A percentile compares a stretch with the other conserved stretches of the same genome.
phyloP scores from a whole-genome alignment of 2,888 invertebrate species.

The Hesperia comma region DNA sequence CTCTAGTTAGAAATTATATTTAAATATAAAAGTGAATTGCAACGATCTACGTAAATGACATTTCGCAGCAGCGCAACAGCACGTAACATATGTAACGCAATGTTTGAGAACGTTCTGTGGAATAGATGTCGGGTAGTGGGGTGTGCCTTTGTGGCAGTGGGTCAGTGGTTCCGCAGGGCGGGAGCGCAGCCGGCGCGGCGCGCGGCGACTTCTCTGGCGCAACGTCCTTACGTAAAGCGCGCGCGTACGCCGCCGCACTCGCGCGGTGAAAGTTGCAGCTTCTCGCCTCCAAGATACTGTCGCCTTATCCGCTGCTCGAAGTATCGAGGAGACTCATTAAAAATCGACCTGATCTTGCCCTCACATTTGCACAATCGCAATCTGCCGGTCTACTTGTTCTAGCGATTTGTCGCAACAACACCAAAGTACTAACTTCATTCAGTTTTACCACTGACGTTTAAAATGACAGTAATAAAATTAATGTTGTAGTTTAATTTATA shows the following conservation, averaged over 20 bases:
- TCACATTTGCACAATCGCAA: constrained; percentile 27
- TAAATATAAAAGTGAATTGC: constrained; percentile 25
- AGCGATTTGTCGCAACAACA: constrained; percentile 6
- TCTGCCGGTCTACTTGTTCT: constrained; percentile 1
- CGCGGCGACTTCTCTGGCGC: constrained; percentile 65
- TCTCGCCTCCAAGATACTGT: constrained; percentile 48
- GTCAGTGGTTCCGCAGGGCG: constrained; percentile 81
- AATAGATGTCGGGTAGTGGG: constrained; percentile 60
- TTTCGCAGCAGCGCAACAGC: constrained; percentile 41
- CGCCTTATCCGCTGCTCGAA: constrained; percentile 38
- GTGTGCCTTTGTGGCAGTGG: constrained; percentile 75
- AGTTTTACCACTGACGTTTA: no score
- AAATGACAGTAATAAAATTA: no score
- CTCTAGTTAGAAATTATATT: constrained; percentile 22
- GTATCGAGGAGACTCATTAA: constrained; percentile 26
- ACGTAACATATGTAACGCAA: constrained; percentile 56
- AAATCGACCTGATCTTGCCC: constrained; percentile 33
- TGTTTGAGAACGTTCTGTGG: constrained; percentile 58
- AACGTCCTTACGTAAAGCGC: constrained; percentile 80
- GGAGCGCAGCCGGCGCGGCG: constrained; percentile 52
- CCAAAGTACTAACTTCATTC: no score
- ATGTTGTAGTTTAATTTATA: no score
- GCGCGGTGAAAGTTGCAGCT: constrained; percentile 72
- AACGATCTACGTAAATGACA: constrained; percentile 38
- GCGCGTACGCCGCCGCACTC: constrained; percentile 56